Percentiles rank a stretch among this genome's conserved stretches.
Evolutionary conservation across 2,113 vertebrate genomes (phyloP).

Genomic region (Holacanthus passer): DNA sequence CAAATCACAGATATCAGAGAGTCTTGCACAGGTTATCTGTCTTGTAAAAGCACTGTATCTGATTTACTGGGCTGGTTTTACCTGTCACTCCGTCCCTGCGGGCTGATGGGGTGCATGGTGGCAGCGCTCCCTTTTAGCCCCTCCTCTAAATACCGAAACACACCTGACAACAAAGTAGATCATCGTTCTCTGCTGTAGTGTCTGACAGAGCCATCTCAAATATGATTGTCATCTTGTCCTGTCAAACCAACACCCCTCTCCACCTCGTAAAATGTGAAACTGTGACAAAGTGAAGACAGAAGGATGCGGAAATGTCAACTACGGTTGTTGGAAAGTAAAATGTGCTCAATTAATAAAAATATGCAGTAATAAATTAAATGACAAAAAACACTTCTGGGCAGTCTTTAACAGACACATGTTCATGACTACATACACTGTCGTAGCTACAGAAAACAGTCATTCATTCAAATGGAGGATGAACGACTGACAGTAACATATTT

Average conservation of each 20-base stretch:
- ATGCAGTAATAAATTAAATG: no score
- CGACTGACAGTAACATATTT: background rate
- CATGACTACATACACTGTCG: background rate
- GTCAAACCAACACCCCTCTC: slow-evolving; percentile 4
- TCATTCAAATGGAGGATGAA: background rate
- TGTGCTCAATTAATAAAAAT: no score
- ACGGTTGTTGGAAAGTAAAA: no score
- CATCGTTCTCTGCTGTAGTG: background rate
- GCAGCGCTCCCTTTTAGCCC: slow-evolving; percentile 26
- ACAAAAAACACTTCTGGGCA: no score
- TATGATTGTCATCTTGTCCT: slow-evolving; percentile 35
- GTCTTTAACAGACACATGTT: no score
- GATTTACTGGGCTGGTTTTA: slow-evolving; percentile 57
- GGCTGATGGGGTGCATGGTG: background rate
- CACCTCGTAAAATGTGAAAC: background rate
- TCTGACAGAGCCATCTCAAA: slow-evolving; percentile 48
- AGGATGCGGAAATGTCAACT: background rate
- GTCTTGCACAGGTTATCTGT: background rate
- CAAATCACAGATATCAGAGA: background rate
- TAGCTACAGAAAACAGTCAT: background rate
- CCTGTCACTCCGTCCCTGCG: slow-evolving; percentile 21
- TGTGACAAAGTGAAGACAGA: background rate
- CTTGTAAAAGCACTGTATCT: background rate
- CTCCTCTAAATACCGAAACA: slow-evolving; percentile 61
- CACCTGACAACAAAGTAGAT: slow-evolving; percentile 23